phyloP scores from a whole-genome alignment of 1,140 invertebrate species.

The Neodiprion lecontei region DNA sequence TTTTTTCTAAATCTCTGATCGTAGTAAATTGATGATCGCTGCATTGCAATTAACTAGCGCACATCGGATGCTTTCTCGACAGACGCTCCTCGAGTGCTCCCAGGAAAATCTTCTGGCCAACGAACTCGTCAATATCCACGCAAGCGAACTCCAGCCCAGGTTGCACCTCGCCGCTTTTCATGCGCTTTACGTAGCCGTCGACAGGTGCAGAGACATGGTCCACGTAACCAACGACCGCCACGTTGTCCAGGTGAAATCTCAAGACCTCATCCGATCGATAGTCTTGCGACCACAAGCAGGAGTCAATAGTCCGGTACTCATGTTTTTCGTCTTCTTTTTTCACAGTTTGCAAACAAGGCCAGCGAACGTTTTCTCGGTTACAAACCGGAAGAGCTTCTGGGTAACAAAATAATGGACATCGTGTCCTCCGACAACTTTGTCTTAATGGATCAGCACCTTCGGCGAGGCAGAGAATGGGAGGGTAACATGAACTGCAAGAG shows the following conservation, averaged over 20 bases:
- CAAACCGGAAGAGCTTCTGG: slow-evolving; percentile 76
- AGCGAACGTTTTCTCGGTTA: slow-evolving; percentile 80
- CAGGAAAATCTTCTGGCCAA: slow-evolving; percentile 74
- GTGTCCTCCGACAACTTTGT: slow-evolving; percentile 68
- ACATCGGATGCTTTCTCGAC: slow-evolving; percentile 29
- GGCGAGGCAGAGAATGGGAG: slow-evolving; percentile 85
- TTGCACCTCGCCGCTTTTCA: slow-evolving; percentile 68
- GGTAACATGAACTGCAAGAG: slow-evolving; percentile 82
- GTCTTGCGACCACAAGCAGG: background rate
- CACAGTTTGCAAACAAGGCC: slow-evolving; percentile 81
- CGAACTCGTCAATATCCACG: slow-evolving; percentile 68
- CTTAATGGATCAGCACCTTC: slow-evolving; percentile 70
- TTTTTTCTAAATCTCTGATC: slow-evolving; percentile 8
- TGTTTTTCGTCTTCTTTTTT: slow-evolving; percentile 35
- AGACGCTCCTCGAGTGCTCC: slow-evolving; percentile 64
- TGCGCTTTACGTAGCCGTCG: slow-evolving; percentile 84
- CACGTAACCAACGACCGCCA: slow-evolving; percentile 86
- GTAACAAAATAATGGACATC: slow-evolving; percentile 71
- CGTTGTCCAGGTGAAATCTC: slow-evolving; percentile 76
- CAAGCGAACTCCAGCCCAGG: slow-evolving; percentile 64
- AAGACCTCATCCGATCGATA: slow-evolving; percentile 19
- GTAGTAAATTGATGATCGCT: background rate
- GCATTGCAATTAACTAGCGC: slow-evolving; percentile 43
- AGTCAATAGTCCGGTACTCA: slow-evolving; percentile 44
- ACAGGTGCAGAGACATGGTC: slow-evolving; percentile 84